Percentiles rank a stretch among this genome's conserved stretches.
phyloP scores from a whole-genome alignment of 2,113 vertebrate species.

The Garra rufa region DNA sequence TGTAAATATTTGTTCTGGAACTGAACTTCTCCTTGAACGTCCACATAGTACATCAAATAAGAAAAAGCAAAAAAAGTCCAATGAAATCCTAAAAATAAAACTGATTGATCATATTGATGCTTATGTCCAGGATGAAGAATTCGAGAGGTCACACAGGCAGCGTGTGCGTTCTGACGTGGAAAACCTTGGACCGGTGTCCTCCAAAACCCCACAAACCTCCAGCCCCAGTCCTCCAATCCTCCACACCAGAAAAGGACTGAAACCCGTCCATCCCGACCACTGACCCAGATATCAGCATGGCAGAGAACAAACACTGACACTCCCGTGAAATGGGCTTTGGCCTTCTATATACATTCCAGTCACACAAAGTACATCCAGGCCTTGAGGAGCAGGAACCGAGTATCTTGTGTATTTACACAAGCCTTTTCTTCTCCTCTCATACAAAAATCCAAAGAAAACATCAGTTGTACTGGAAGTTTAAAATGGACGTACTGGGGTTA shows the following conservation, averaged over 20 bases:
- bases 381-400: not conserved
- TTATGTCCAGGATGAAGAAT: constrained; percentile 74
- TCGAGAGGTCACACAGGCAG: constrained; percentile 49
- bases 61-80: not conserved
- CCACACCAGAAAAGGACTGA: constrained; percentile 35
- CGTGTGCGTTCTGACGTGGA: not conserved
- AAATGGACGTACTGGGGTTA: not conserved
- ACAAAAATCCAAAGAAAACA: constrained; percentile 14
- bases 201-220: not conserved
- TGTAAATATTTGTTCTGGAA: no score
- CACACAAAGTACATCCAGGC: not conserved
- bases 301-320: constrained; percentile 5
- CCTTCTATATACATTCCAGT: not conserved
- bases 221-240: constrained; percentile 14
- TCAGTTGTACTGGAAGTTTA: not conserved
- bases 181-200: not conserved
- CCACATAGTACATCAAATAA: not conserved
- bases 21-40: no score
- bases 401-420: not conserved
- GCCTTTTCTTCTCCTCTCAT: not conserved
- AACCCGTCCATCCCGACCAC: not conserved
- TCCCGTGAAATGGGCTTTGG: not conserved
- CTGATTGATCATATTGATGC: not conserved
- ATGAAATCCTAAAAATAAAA: not conserved
- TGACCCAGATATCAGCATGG: not conserved